Evolutionary conservation across 1,140 invertebrate genomes (phyloP).

Genomic region (Conus betulinus): DNA sequence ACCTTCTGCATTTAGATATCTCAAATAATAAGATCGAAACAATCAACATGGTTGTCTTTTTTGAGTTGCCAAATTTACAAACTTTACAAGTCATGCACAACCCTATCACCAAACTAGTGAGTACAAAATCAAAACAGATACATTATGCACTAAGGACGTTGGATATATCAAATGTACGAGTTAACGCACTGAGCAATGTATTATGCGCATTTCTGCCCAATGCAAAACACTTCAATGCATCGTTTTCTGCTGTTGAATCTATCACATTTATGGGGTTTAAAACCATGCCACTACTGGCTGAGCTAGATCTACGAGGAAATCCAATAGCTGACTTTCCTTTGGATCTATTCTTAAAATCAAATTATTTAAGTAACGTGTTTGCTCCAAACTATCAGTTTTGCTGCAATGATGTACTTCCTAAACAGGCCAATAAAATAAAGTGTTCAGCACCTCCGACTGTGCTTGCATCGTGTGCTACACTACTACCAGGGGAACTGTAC

Average conservation of each 20-base stretch:
- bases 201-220: conserved; percentile 15
- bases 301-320: background rate
- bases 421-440: conserved; percentile 20
- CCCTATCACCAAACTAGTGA: background rate
- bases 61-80: conserved; percentile 9
- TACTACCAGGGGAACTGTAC: conserved; percentile 41
- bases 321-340: background rate
- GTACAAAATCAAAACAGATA: background rate
- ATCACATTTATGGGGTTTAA: background rate
- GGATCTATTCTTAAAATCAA: conserved; percentile 40
- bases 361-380: conserved; percentile 35
- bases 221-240: background rate
- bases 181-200: background rate
- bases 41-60: background rate
- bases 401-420: conserved; percentile 34
- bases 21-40: conserved; percentile 24
- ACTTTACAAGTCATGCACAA: conserved; percentile 23
- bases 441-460: conserved; percentile 43
- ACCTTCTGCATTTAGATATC: conserved; percentile 17
- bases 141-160: background rate
- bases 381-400: conserved; percentile 47
- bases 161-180: background rate
- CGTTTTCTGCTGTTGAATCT: background rate
- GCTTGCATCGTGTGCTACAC: conserved; percentile 51
- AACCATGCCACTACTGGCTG: background rate